Conservation (phyloP, 2,113 vertebrate species). For the Geothlypis trichas region DNA sequence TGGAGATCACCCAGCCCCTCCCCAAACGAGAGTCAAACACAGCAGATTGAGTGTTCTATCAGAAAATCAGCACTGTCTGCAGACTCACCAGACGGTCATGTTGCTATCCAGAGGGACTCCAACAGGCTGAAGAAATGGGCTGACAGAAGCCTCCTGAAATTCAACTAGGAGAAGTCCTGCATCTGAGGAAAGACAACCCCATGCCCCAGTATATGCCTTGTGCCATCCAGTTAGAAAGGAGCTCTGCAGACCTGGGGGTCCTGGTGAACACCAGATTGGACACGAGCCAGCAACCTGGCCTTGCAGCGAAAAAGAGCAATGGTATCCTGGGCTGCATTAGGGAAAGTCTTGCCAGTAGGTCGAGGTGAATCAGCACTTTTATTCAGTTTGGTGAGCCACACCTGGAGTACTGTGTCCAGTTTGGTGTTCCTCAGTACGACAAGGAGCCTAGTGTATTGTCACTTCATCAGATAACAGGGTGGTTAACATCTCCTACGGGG, state of each 20-base stretch:
- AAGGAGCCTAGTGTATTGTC: neutral
- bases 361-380: neutral
- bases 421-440: neutral
- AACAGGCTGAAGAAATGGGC: neutral
- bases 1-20: neutral
- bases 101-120: neutral
- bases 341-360: neutral
- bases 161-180: neutral
- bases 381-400: neutral
- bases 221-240: neutral
- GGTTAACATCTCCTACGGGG: neutral
- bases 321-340: neutral
- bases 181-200: neutral
- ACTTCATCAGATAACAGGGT: neutral
- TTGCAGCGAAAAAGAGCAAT: neutral
- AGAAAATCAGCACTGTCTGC: neutral
- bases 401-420: neutral
- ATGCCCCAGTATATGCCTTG: neutral
- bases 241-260: neutral
- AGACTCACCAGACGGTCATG: fast-evolving
- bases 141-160: neutral
- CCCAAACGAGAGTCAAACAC: neutral
- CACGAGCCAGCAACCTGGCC: neutral
- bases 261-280: neutral
- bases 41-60: neutral